These are phyloP conservation scores for Chloebia gouldiae DNA, from an alignment of 2,113 vertebrate species.

Conservation along the genomic window DNA sequence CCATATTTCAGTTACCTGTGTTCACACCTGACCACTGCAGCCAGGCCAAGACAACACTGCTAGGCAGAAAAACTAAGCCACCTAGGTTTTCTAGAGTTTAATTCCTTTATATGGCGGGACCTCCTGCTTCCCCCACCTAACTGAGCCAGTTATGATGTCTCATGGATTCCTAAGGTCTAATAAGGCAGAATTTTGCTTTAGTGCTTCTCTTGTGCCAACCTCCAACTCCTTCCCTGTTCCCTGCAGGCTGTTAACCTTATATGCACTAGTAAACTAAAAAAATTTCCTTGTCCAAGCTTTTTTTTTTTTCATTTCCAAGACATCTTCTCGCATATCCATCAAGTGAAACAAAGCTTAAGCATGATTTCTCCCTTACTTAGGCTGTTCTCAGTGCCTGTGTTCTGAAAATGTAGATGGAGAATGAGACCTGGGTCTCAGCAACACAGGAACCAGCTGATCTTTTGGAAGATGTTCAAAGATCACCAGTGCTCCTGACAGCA, in stretches of 20 bases:
- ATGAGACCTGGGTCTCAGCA: background rate
- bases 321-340: background rate
- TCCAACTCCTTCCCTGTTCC: rapidly evolving
- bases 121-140: background rate
- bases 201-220: background rate
- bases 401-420: background rate
- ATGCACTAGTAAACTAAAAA: background rate
- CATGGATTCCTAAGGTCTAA: background rate
- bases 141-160: background rate
- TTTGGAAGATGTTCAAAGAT: background rate
- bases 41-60: background rate
- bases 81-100: background rate
- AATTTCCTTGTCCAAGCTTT: background rate
- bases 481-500: background rate
- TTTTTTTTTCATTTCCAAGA: background rate
- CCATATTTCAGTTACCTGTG: background rate
- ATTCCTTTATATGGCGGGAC: background rate
- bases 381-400: background rate
- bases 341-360: background rate
- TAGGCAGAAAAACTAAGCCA: background rate
- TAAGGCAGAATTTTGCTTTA: background rate
- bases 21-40: background rate
- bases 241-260: background rate
- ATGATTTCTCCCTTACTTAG: background rate
- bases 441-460: background rate